phyloP scores from a whole-genome alignment of 2,113 vertebrate genomes.

The Ceyx margarethae region DNA sequence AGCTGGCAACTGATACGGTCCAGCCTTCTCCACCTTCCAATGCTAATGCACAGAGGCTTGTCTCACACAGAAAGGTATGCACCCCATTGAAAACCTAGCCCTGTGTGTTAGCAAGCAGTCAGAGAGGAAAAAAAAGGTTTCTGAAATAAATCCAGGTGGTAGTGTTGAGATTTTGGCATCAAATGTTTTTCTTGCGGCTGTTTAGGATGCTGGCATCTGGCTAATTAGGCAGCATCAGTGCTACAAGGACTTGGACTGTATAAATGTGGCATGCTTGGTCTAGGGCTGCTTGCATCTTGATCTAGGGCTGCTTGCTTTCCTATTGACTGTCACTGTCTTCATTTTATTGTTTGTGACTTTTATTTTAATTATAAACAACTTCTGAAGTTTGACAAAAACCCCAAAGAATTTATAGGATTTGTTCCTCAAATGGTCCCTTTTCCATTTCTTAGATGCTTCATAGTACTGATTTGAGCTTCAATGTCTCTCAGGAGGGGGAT shows the following conservation, averaged over 20 bases:
- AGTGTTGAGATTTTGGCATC: neutral
- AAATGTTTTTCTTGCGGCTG: neutral
- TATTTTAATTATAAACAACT: neutral
- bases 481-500: neutral
- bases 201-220: neutral
- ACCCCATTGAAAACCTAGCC: neutral
- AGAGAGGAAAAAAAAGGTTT: neutral
- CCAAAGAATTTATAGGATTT: neutral
- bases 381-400: neutral
- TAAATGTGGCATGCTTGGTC: accelerated
- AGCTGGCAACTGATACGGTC: neutral
- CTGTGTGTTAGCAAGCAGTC: neutral
- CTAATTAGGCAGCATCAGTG: neutral
- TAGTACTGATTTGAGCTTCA: neutral
- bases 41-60: neutral
- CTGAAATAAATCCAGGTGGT: neutral
- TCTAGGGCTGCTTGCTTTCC: neutral
- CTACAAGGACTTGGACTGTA: neutral
- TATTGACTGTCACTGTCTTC: neutral
- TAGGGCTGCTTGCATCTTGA: neutral
- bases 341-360: constrained; percentile 13
- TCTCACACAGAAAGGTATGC: accelerated
- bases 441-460: neutral
- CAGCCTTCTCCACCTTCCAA: neutral
- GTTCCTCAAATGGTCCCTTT: neutral